Conservation (phyloP, 2,888 invertebrate species). For the Melinopterus prodromus region DNA sequence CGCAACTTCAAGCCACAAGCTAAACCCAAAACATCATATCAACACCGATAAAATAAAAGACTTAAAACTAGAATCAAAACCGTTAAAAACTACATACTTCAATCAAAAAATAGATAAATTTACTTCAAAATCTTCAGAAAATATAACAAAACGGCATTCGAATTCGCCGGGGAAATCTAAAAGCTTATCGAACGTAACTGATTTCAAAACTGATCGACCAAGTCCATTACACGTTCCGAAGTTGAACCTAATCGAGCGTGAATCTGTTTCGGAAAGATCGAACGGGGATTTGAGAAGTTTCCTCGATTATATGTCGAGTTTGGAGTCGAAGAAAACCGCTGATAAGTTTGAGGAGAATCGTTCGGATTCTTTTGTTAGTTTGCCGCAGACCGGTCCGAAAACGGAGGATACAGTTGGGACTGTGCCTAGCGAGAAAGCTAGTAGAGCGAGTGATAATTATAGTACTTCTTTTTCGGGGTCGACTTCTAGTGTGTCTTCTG, state of each 20-base stretch:
- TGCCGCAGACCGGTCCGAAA: conserved; percentile 27
- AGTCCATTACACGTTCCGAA: conserved; percentile 26
- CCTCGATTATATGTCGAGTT: conserved; percentile 29
- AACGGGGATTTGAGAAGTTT: conserved; percentile 31
- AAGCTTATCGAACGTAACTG: conserved; percentile 12
- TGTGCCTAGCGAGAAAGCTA: conserved; percentile 13
- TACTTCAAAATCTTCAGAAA: conserved; percentile 17
- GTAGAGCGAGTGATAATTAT: conserved; percentile 25
- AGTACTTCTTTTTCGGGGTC: conserved; percentile 31
- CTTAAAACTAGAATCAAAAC: conserved; percentile 36
- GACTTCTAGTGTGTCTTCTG: conserved; percentile 27
- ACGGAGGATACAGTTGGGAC: conserved; percentile 12
- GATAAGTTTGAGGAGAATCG: conserved; percentile 14
- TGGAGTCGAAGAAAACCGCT: conserved; percentile 28
- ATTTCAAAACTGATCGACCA: conserved; percentile 6
- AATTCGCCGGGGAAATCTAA: background rate
- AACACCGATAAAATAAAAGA: conserved; percentile 41
- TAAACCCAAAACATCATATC: conserved; percentile 37
- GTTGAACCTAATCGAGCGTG: conserved; percentile 5
- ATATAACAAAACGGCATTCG: conserved; percentile 11
- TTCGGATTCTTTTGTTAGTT: conserved; percentile 34
- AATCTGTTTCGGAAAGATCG: conserved; percentile 8
- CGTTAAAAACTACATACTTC: background rate
- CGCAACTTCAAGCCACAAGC: background rate
- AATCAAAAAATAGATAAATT: conserved; percentile 16